Base-by-base conservation (phyloP, 2,888 invertebrate species). In the Stenodera caucasica region DNA sequence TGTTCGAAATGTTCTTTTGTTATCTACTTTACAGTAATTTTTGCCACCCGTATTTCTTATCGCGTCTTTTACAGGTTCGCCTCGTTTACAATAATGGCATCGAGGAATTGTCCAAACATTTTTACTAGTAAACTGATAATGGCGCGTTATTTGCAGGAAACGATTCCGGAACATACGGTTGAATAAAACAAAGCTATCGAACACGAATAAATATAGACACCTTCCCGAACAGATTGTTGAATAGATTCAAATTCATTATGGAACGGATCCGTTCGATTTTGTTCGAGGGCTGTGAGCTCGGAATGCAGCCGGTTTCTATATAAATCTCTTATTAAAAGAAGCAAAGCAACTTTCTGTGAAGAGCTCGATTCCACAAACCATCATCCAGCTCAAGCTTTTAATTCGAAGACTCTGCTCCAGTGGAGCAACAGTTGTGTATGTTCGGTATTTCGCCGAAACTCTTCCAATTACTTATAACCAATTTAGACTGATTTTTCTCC, bases 31-130 rank as follows among this genome's bases (percentile, higher is more conserved):
- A 64, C 68, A 64, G 72, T 73, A 73, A 73, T 74, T 74, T 74
- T 71, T 73, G 67, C 69, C 73, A 70, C 70, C 70, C 71, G 70
- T 71, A 70, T 72, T 74, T 72, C 73, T 73, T 74, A 73, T 73
- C 74, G 62, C 65, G 69, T 71, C 73, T 60, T 60, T 57, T 55
- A 63, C 63, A 63, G 63, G 63, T 63, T 63, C 15, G 55, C 55
- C 54, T 56, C 63, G 63, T 63, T 63, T 60, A 63, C 63, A 60
- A 63, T 63, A 60, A 60, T 60, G 60, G 63, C 30, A 59, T 33
- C 57, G 58, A 40, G 50, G 63, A 60, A 63, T 63, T 60, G 63
- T 63, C 63, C 63, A 63, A 63, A 63, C 56, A 59, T 49, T 58
- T 56, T 58, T 56, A 55, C 53, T 9, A 12, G 2, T 5, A 12